Evolutionary conservation across 2,113 vertebrate genomes (phyloP), one percentile per base, ranked within the genome.

Genomic region (Serilophus lunatus): DNA sequence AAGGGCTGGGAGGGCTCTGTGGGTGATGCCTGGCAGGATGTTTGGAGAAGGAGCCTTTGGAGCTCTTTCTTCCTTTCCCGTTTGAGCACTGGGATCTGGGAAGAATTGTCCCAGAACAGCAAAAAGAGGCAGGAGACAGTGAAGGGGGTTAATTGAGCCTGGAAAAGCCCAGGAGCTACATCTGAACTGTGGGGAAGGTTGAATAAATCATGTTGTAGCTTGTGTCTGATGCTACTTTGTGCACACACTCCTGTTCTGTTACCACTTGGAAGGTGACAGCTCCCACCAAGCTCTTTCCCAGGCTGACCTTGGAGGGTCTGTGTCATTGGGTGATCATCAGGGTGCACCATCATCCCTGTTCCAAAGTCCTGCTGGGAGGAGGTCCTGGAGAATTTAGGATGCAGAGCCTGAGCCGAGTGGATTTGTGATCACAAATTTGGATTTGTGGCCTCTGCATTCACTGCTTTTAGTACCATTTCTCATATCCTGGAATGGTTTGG

Each of bases 371-470:
- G 29, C 7, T 7, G 44, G 40, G 53, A 56, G 49, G 23, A 38
- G 44, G 38, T 78, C 8, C 42, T 23, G 72, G 8, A 63, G 68
- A 40, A 38, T 36, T 74, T 1, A 3, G 40, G 20, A 3, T 19
- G 31, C 2, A 4, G n/a, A 60, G 70, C 10, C 49, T 20, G 47
- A 76, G 61, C 61, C 57, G 11, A 19, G 59, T 53, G 59, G 8
- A 1, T 31, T 33, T 1, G 2, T 36, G 63, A 36, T 36, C 14
- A n/a, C n/a, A n/a, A n/a, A n/a, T n/a, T n/a, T n/a, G n/a, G n/a
- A n/a, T n/a, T n/a, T n/a, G n/a, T 74, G 50, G 31, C 33, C 88
- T 49, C 64, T 54, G 72, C 50, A 14, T 47, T 47, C 11, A 6
- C 23, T 18, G 72, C 64, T 71, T 54, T 54, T 22, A 13, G 54